Conservation (phyloP, 2,113 vertebrate species). For the Mirza zaza region DNA sequence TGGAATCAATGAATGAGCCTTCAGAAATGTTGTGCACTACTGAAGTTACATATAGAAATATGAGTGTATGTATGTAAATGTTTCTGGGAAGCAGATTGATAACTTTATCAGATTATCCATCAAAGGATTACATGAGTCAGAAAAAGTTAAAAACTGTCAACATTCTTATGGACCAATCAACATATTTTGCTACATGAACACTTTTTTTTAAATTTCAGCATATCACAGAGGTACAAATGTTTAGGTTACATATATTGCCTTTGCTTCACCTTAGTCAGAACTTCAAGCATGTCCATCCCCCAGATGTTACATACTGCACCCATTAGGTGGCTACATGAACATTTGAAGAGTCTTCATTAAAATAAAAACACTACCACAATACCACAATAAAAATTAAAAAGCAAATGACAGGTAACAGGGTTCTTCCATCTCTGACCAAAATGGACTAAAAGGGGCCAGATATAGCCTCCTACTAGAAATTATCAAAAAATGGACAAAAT, state of each 20-base stretch:
- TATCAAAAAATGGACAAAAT: not conserved
- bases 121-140: not conserved
- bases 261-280: too few species aligned
- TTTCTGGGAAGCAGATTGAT: not conserved
- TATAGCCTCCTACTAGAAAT: not conserved
- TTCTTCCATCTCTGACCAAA: not conserved
- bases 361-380: not conserved
- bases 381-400: constrained; percentile 2
- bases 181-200: not conserved
- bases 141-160: not conserved
- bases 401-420: not conserved
- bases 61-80: not conserved
- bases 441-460: not conserved
- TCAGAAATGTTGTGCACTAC: not conserved
- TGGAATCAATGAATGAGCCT: not conserved
- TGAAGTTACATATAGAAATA: not conserved
- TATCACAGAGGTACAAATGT: too few species aligned
- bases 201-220: not conserved
- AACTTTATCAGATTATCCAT: not conserved
- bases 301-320: too few species aligned
- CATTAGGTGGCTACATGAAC: not conserved
- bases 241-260: too few species aligned
- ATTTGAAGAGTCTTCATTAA: constrained; percentile 5
- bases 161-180: not conserved
- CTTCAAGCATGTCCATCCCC: too few species aligned